Base-by-base conservation (phyloP, 2,113 vertebrate species). In the Pangasianodon hypophthalmus region DNA sequence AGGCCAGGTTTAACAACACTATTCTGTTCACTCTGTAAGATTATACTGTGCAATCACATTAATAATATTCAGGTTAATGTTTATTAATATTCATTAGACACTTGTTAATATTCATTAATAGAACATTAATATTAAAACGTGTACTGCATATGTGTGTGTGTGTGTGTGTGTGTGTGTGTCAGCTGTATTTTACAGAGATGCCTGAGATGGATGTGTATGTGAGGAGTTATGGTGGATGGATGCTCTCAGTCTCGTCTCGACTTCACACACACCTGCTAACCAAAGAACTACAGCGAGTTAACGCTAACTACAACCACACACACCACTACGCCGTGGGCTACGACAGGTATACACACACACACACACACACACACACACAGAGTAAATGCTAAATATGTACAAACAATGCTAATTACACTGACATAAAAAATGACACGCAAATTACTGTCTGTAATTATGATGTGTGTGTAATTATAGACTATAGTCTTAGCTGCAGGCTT, bases 131-230 rank as follows among this genome's bases (percentile, higher is more conserved):
- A 37, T 37, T 37, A 37, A 37, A 37, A 37, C 37, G 37, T 37
- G 37, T 37, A 37, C 37, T 37, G 37, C 37, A 37, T 37, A 37
- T 37, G 1, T 37, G 18, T 85, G 64, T 71, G 4, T 19, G 0
- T 37, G 3, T 84, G 60, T 84, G 14, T 84, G 54, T 84, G 50
- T 67, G 4, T 80, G 41, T 58, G 14, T 79, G 16, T 91, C 85
- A 96, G 96, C 91, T 97, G 90, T 96, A 96, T 84, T 96, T 97
- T 90, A 95, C 94, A 2, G 95, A 96, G 79, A 95, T 96, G 95
- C 95, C 95, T 0, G 94, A 95, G 83, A 95, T 96, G 95, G 92
- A 96, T 5, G 95, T 96, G 44, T 96, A 96, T 0, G 96, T 97
- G 93, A 94, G 95, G 89, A 93, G 94, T 67, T 97, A 95, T 5